These are phyloP conservation scores for Myzus persicae DNA, from an alignment of 1,140 invertebrate genomes.

Conservation along the genomic window DNA sequence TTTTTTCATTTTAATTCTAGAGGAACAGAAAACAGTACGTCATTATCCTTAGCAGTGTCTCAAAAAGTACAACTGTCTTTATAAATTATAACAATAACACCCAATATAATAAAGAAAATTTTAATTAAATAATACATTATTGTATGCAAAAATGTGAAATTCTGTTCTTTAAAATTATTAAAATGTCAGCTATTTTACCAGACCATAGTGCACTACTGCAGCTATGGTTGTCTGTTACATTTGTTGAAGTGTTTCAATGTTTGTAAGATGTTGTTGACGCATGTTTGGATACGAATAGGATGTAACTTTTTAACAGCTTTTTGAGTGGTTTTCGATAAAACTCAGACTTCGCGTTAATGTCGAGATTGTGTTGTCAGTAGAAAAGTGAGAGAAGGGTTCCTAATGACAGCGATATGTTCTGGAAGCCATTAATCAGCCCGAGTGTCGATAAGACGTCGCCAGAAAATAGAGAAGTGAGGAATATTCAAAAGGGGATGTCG, in stretches of 20 bases:
- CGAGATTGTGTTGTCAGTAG: conserved; percentile 8
- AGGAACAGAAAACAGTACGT: background rate
- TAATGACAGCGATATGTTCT: conserved; percentile 14
- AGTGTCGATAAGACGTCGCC: conserved; percentile 38
- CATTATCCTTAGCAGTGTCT: background rate
- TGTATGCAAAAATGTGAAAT: background rate
- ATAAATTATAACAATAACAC: background rate
- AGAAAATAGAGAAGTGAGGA: conserved; percentile 2
- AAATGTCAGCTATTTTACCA: background rate
- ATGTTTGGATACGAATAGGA: background rate
- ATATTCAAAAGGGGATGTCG: conserved; percentile 14
- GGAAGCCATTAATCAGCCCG: conserved; percentile 14
- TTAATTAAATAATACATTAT: background rate
- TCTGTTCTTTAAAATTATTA: background rate
- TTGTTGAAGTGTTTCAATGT: background rate
- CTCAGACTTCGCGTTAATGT: background rate
- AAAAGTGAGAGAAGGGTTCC: background rate
- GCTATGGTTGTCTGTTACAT: background rate
- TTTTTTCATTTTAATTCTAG: background rate
- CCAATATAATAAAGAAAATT: background rate
- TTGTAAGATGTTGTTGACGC: background rate
- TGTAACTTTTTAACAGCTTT: conserved; percentile 46
- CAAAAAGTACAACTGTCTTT: background rate
- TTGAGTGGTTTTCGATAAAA: conserved; percentile 38
- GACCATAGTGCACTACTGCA: no score